phyloP scores from a whole-genome alignment of 2,888 invertebrate species.

The Amiota mariae region DNA sequence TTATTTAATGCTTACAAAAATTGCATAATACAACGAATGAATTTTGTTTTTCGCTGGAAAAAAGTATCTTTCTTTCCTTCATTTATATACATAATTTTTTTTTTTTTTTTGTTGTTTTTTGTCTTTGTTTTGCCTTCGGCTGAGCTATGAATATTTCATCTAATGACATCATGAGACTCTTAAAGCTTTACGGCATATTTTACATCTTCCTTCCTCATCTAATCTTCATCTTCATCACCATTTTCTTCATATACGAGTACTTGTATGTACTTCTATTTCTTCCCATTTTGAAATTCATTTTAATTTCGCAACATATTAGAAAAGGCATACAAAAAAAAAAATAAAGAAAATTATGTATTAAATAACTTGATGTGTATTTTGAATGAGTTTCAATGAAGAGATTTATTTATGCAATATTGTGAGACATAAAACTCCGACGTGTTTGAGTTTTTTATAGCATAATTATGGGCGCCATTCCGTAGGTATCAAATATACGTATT shows the following conservation, averaged over 20 bases:
- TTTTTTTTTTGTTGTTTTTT: constrained; percentile 35
- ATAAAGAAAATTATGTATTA: not conserved
- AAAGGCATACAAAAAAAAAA: not conserved
- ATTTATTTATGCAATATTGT: not conserved
- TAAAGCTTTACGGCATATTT: constrained; percentile 49
- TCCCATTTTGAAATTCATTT: constrained; percentile 51
- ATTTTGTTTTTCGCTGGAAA: too few species aligned
- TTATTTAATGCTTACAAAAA: not conserved
- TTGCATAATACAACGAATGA: not conserved
- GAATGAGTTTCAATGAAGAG: constrained; percentile 5
- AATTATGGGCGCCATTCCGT: not conserved
- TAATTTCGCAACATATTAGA: constrained; percentile 61
- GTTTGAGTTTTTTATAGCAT: constrained; percentile 15
- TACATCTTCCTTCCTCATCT: too few species aligned
- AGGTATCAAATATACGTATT: not conserved
- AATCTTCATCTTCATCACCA: too few species aligned
- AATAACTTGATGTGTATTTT: not conserved
- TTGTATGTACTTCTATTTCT: too few species aligned
- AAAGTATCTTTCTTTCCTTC: not conserved
- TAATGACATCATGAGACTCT: not conserved
- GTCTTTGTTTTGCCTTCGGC: constrained; percentile 49
- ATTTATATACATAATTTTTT: not conserved
- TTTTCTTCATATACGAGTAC: too few species aligned
- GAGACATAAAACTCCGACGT: constrained; percentile 14
- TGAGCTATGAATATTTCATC: constrained; percentile 44